Evolutionary conservation across 2,888 invertebrate species (phyloP).

Genomic region (Platycnemis pennipes): DNA sequence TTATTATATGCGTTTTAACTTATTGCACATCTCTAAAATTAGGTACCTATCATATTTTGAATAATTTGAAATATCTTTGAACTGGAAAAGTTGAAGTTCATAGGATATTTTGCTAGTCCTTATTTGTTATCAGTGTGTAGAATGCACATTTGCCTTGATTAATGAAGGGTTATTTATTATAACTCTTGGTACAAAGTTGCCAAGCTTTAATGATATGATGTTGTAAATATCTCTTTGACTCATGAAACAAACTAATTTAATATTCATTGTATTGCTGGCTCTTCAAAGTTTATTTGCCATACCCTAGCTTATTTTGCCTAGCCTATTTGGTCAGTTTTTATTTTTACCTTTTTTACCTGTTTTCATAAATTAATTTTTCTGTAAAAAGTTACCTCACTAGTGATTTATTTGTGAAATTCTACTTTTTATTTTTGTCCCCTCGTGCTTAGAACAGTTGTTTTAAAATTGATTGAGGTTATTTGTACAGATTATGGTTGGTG

Average conservation of each 20-base stretch:
- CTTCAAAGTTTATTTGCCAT: conserved; percentile 32
- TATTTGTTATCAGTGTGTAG: conserved; percentile 61
- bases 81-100: conserved; percentile 58
- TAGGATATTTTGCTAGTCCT: conserved; percentile 65
- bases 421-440: conserved; percentile 37
- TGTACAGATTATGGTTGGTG: not conserved
- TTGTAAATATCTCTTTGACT: conserved; percentile 51
- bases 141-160: conserved; percentile 50
- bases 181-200: conserved; percentile 61
- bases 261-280: conserved; percentile 21
- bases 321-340: conserved; percentile 48
- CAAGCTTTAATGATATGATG: conserved; percentile 47
- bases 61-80: conserved; percentile 55
- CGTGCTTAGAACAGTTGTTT: not conserved
- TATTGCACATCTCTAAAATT: conserved; percentile 54
- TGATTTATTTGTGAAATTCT: conserved; percentile 14
- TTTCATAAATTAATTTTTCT: conserved; percentile 53
- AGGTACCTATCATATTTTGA: not conserved
- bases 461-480: conserved; percentile 7
- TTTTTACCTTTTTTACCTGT: conserved; percentile 26
- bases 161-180: conserved; percentile 60
- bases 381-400: conserved; percentile 55
- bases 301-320: conserved; percentile 25
- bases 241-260: conserved; percentile 30
- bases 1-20: conserved; percentile 41